A percentile compares a stretch with the other conserved stretches of the same genome.
phyloP scores from a whole-genome alignment of 2,888 invertebrate species.

The Leptodirus hochenwartii region DNA sequence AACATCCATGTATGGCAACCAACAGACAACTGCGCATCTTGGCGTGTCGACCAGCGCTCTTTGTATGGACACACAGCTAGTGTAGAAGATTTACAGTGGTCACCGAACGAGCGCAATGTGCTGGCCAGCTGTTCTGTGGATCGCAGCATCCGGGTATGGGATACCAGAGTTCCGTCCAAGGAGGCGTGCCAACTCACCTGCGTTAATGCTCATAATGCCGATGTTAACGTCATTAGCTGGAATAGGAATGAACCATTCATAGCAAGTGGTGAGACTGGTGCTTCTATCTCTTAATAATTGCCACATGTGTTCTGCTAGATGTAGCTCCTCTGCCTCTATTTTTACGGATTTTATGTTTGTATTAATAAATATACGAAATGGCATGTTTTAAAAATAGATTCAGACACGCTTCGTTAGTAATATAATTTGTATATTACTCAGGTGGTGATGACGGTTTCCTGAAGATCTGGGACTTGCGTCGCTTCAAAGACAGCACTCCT shows the following conservation, averaged over 20 bases:
- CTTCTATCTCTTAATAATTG: constrained; percentile 13
- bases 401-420: no score
- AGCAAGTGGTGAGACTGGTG: constrained; percentile 58
- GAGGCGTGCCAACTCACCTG: constrained; percentile 86
- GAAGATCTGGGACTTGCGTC: constrained; percentile 89
- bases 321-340: no score
- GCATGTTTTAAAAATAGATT: constrained; percentile 1
- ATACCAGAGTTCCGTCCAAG: constrained; percentile 65
- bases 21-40: constrained; percentile 51
- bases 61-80: constrained; percentile 76
- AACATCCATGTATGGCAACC: constrained; percentile 92
- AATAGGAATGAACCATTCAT: constrained; percentile 82
- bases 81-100: constrained; percentile 98
- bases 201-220: constrained; percentile 70
- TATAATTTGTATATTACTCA: constrained; percentile 20
- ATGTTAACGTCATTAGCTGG: constrained; percentile 97
- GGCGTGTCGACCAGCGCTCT: constrained; percentile 85
- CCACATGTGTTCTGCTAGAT: no score
- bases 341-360: no score
- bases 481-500: constrained; percentile 58
- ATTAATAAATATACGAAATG: no score
- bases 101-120: constrained; percentile 83
- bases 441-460: constrained; percentile 94
- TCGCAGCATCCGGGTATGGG: constrained; percentile 89
- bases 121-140: constrained; percentile 80